Base-by-base conservation (phyloP, 2,113 vertebrate species). In the Todiramphus chloris region DNA sequence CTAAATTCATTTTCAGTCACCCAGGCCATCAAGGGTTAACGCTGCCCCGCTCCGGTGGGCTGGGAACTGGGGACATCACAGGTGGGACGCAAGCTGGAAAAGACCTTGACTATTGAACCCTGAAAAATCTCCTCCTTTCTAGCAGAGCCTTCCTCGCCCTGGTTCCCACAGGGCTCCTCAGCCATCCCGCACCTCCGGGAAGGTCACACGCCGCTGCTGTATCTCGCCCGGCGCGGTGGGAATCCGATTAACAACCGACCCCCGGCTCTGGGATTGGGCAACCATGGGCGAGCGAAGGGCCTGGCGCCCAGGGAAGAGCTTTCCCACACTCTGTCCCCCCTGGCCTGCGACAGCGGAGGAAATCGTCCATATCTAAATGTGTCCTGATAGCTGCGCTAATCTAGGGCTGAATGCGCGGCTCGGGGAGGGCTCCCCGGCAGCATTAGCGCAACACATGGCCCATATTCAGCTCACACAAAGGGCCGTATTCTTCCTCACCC, bases 291-390 rank as follows among this genome's bases (percentile, higher is more conserved):
- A 95, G 95, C 92, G 96, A 94, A 97, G 89, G 90, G 93, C 92
- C 93, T 74, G 19, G 76, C 3, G 76, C 89, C 58, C 21, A 2
- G 83, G 60, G 94, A 96, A 95, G 97, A 95, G 97, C 95, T 98
- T 99, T 99, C 98, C 99, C 98, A 99, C 98, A 98, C 98, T 98
- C 98, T 88, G 68, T 90, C 60, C 84, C 85, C 84, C 74, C 84
- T 76, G 16, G 55, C 37, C 67, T 86, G 97, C 95, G 97, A 98
- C 97, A 96, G 98, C 97, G 89, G 97, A 98, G 98, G 98, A 99
- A 99, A 98, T 98, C 98, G 98, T 96, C 98, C 98, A 97, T 98
- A 98, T 97, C 98, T 98, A 98, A 99, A 98, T 97, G 95, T 85
- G 98, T 98, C 97, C 98, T 97, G 97, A 98, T 97, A 97, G 97